phyloP scores from a whole-genome alignment of 2,888 invertebrate genomes.

The Amorpha juglandis region DNA sequence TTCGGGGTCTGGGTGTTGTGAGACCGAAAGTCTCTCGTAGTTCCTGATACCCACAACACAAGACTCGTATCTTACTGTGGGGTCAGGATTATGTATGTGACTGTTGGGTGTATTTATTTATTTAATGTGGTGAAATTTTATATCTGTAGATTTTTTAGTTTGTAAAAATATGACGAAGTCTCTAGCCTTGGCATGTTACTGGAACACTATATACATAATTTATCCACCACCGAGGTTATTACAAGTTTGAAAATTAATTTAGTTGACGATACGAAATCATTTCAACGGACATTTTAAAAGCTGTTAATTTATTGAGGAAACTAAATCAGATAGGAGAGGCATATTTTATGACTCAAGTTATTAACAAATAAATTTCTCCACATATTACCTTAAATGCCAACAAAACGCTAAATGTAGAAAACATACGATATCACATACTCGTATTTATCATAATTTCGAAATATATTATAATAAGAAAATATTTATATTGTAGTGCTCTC shows the following conservation, averaged over 20 bases:
- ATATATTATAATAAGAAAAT: background rate
- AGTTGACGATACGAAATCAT: background rate
- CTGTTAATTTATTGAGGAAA: background rate
- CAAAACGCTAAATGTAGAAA: background rate
- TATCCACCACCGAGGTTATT: background rate
- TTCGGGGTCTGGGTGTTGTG: too few relatives aligned
- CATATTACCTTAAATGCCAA: background rate
- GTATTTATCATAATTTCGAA: background rate
- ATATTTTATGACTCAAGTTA: background rate
- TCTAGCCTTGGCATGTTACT: too few relatives aligned
- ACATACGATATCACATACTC: background rate
- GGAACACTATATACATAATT: background rate
- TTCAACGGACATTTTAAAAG: background rate
- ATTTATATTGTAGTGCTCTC: background rate
- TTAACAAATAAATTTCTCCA: conserved; percentile 2
- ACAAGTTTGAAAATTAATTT: background rate
- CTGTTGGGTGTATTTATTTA: too few relatives aligned
- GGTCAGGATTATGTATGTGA: too few relatives aligned
- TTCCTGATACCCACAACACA: too few relatives aligned
- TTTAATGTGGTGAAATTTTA: too few relatives aligned
- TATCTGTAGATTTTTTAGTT: too few relatives aligned
- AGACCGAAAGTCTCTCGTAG: too few relatives aligned
- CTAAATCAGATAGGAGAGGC: background rate
- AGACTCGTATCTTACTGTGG: too few relatives aligned
- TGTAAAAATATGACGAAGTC: too few relatives aligned